Base-by-base conservation (phyloP, 2,888 invertebrate species). In the Drosophila pullipes region DNA sequence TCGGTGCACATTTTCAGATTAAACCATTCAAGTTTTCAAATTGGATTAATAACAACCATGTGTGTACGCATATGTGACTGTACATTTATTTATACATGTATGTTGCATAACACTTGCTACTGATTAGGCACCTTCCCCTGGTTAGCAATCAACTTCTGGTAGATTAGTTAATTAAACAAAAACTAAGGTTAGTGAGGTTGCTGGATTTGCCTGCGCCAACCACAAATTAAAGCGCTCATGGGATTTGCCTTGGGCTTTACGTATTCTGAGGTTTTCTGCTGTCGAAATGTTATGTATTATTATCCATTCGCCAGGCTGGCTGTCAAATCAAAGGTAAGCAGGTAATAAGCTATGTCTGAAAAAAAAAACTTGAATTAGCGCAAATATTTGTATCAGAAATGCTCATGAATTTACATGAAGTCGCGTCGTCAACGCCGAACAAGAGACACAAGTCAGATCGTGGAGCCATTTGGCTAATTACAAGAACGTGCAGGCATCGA, bases 401-500 rank as follows among this genome's bases (percentile, higher is more conserved):
- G 33, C 41, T 50, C 44, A 13, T n/a, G 28, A 25, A n/a, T 54
- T 54, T 54, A n/a, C 28, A 25, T n/a, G 16, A 25, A 33, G n/a
- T 41, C 18, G 33, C 28, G 31, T 33, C 33, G 52, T 53, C 44
- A 59, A 64, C n/a, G 35, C 11, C 35, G 31, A 49, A 61, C 61
- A 53, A 52, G 59, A 47, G 57, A 37, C 54, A 49, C 49, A 78
- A 84, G 70, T 75, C 74, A 79, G 70, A 37, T 61, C 63, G 68
- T 67, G 76, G 57, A 65, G 81, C 77, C 79, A 87, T 86, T 90
- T 89, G 88, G 88, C 90, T 87, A 87, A 87, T 87, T 87, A 88
- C 87, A 78, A 60, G 75, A 59, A 84, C 87, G 85, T 89, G 89
- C 74, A 77, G 89, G 66, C 77, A 71, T 55, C 25, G 58, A 39